Base-by-base conservation (phyloP, 30 jellyfish, hydroid and myxozoan genomes). In the Aurelia aurita region DNA sequence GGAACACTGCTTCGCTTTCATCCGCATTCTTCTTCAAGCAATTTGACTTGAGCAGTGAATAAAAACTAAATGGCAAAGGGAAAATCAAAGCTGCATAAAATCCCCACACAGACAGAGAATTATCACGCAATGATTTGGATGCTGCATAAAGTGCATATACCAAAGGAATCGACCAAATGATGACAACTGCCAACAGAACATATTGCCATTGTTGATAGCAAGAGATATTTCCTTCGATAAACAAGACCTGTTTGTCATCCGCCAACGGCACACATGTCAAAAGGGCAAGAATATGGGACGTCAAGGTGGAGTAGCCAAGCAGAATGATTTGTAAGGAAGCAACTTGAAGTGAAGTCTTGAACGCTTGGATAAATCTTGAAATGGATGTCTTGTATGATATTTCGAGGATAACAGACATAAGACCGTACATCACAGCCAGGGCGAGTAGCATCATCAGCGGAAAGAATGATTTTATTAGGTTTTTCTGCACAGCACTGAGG, bases 261-360 rank as follows among this genome's bases (percentile, higher is more conserved):
- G 21, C 87, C 58, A 75, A 51, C 3, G 75, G 2, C 1, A 75
- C 44, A 46, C 87, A 75, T 66, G 87, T 75, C 3, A 75, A 55
- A 5, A 75, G 76, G 7, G 72, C 4, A 20, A 75, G 19, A 12
- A 39, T 55, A 28, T 45, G 32, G 14, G 87, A 75, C 2, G 87
- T 75, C 18, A 75, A 20, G 1, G 29, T 75, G 10, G 87, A 25
- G 22, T 75, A 75, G 3, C 87, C 75, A 44, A 75, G 43, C 1
- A 75, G 54, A 31, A 29, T 53, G 1, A 39, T 26, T 8, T 26
- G 74, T 11, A 57, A 49, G 0, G 28, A 11, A 21, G 74, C 34
- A 31, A 43, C 18, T 1, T 19, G 60, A 2, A 75, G 54, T 19
- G 72, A 34, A 3, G 87, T 54, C 16, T 47, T 57, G 27, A 19